phyloP scores from a whole-genome alignment of 1,140 invertebrate genomes.

The Archegozetes longisetosus region DNA sequence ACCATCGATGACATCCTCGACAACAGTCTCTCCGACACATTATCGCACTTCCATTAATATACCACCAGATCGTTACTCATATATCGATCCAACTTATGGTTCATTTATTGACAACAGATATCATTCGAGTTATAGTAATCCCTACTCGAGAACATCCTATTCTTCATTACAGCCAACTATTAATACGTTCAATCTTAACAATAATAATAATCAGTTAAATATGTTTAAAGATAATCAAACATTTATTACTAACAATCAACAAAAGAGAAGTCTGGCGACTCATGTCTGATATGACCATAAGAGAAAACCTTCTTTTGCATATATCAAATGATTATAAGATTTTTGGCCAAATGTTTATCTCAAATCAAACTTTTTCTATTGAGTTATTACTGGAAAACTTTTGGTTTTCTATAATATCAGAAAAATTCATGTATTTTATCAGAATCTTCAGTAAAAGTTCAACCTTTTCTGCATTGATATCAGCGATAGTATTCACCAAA shows the following conservation, averaged over 20 bases:
- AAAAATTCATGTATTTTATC: no score
- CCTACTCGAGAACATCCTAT: constrained; percentile 21
- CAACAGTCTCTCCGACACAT: not conserved
- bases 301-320: no score
- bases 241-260: not conserved
- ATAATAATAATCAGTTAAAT: not conserved
- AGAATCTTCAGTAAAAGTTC: no score
- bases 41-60: not conserved
- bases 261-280: no score
- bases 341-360: no score
- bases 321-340: no score
- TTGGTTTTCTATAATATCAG: no score
- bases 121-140: not conserved
- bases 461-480: no score
- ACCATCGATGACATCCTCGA: not conserved
- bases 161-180: not conserved
- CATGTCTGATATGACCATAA: no score
- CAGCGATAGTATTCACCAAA: no score
- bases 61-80: not conserved
- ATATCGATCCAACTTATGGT: not conserved
- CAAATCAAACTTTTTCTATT: no score
- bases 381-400: no score
- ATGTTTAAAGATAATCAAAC: not conserved
- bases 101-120: not conserved
- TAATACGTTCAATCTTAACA: not conserved